Base-by-base conservation (phyloP, 2,797 vertebrate species). In the Rhodeus uyekii region DNA sequence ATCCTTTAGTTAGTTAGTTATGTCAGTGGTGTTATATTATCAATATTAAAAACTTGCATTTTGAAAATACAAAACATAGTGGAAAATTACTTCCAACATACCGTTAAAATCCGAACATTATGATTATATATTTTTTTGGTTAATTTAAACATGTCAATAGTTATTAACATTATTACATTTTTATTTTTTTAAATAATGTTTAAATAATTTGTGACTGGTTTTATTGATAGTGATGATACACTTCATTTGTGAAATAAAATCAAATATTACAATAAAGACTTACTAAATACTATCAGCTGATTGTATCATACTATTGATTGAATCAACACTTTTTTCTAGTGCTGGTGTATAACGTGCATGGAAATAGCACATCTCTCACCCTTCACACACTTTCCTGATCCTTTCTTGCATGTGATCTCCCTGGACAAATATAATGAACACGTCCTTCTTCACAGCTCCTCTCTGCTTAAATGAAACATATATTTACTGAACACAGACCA, bases 361-460 rank as follows among this genome's bases (percentile, higher is more conserved):
- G 22, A 53, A 78, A 53, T 3, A 68, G 19, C 55, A 22, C 5
- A 18, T 76, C 18, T 86, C 81, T 90, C 79, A 91, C 90, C 90
- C 88, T 24, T 90, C 86, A 76, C 90, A 90, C 58, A 90, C 85
- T 80, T 89, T 89, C 22, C 83, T 78, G 34, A 90, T 87, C 72
- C 89, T 91, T 58, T 78, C 83, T 81, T 81, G 88, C 72, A 90
- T 76, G 9, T 87, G 85, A 50, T 90, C 89, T 53, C 89, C 90
- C 73, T 90, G 90, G 34, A 90, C 84, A 79, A 90, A 90, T 48
- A 91, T 83, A 8, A 91, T 86, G 64, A 91, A 91, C 60, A 90
- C 87, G 4, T 89, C 88, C 81, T 89, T 90, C 87, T 88, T 87
- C 50, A 82, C 72, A 4, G 38, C 8, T 67, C 82, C 76, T 38